Evolutionary conservation across 2,888 invertebrate genomes (phyloP).

Genomic region (Agrochola litura): DNA sequence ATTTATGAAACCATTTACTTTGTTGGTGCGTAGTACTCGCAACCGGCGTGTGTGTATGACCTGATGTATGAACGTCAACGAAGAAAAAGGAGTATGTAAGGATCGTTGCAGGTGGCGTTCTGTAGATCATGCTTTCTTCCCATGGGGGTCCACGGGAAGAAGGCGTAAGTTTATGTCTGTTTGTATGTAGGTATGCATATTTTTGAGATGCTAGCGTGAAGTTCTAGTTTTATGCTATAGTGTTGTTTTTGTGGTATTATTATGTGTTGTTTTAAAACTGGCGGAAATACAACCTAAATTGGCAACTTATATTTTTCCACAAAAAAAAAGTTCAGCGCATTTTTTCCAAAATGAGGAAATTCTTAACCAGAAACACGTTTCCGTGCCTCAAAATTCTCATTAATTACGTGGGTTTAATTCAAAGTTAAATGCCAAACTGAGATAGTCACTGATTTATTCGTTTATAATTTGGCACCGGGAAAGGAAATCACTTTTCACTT

Average conservation of each 20-base stretch:
- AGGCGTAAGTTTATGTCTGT: neutral
- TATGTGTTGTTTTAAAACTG: neutral
- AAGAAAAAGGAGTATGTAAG: neutral
- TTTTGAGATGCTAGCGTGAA: neutral
- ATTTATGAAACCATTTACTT: neutral
- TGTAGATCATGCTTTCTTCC: no score
- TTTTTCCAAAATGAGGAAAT: neutral
- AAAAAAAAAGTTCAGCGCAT: neutral
- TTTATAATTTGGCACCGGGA: neutral
- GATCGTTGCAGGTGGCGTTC: neutral
- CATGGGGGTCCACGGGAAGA: neutral
- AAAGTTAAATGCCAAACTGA: neutral
- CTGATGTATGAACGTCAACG: neutral
- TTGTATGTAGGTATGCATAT: no score
- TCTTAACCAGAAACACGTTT: neutral
- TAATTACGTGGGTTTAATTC: neutral
- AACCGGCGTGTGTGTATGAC: neutral
- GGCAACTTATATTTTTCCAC: neutral
- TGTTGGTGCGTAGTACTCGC: neutral
- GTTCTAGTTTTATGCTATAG: neutral
- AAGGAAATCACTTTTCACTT: neutral
- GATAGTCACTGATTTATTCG: slow-evolving; percentile 1
- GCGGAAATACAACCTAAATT: neutral
- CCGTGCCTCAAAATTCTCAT: neutral
- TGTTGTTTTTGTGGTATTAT: neutral